Percentiles rank a stretch among this genome's conserved stretches.
Conservation (phyloP, 2,888 invertebrate genomes). For the Artemia sinica region DNA sequence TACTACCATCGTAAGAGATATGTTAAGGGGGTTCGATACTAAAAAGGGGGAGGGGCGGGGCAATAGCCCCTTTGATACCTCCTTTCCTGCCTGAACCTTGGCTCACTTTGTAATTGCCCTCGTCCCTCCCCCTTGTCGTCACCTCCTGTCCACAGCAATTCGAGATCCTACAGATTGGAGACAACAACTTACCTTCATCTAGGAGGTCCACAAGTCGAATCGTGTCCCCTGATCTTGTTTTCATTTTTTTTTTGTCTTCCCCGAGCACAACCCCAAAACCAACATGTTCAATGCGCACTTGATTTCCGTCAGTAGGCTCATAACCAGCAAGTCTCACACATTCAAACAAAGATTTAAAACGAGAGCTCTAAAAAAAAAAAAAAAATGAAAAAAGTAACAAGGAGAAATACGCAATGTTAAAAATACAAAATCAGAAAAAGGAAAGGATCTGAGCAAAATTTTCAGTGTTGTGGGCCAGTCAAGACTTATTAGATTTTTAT, state of each 20-base stretch:
- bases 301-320: constrained; percentile 41
- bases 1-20: too few relatives aligned
- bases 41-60: too few relatives aligned
- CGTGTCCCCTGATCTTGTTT: constrained; percentile 91
- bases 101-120: not conserved
- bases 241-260: constrained; percentile 97
- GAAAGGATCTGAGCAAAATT: too few relatives aligned
- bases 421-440: too few relatives aligned
- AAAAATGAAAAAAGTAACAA: too few relatives aligned
- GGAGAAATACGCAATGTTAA: too few relatives aligned
- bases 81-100: too few relatives aligned
- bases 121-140: not conserved
- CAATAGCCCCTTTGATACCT: too few relatives aligned
- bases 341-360: constrained; percentile 55
- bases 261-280: constrained; percentile 93
- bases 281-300: constrained; percentile 66
- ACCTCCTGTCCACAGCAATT: not conserved
- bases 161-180: constrained; percentile 22
- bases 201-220: constrained; percentile 68
- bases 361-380: constrained; percentile 37
- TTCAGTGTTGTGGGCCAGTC: too few relatives aligned
- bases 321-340: constrained; percentile 63
- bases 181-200: constrained; percentile 51
- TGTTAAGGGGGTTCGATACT: too few relatives aligned
- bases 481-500: too few relatives aligned